phyloP scores from a whole-genome alignment of 2,888 invertebrate genomes.

The Opisthograptis luteolata region DNA sequence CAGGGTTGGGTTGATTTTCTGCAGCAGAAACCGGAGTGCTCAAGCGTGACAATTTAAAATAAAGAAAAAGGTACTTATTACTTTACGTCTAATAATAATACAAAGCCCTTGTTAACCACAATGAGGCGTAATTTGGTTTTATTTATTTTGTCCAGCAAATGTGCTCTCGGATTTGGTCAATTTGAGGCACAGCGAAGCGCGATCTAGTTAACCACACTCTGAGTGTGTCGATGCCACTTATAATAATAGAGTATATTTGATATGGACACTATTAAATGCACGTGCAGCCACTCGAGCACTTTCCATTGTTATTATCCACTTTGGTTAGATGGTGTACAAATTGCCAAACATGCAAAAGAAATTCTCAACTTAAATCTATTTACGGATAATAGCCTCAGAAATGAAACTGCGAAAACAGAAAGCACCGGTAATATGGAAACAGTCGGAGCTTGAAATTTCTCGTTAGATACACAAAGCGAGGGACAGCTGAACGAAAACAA shows the following conservation, averaged over 20 bases:
- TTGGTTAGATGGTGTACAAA: slow-evolving; percentile 15
- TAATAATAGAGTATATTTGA: slow-evolving; percentile 15
- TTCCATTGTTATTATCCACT: slow-evolving; percentile 24
- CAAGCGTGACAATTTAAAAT: slow-evolving; percentile 36
- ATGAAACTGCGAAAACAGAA: slow-evolving; percentile 52
- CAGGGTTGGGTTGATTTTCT: slow-evolving; percentile 31
- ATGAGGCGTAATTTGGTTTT: slow-evolving; percentile 22
- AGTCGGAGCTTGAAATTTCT: slow-evolving; percentile 50
- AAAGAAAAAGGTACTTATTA: slow-evolving; percentile 31
- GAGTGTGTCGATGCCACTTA: slow-evolving; percentile 9
- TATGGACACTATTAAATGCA: slow-evolving; percentile 20
- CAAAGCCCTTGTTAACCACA: slow-evolving; percentile 16
- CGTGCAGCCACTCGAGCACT: slow-evolving; percentile 21
- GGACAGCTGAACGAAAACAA: slow-evolving; percentile 40
- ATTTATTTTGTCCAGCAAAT: slow-evolving; percentile 11
- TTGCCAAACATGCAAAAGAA: slow-evolving; percentile 32
- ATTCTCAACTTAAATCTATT: slow-evolving; percentile 33
- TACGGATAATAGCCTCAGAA: slow-evolving; percentile 33
- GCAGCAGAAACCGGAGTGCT: slow-evolving; percentile 28
- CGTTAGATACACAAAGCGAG: slow-evolving; percentile 49
- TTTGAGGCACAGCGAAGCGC: slow-evolving; percentile 14
- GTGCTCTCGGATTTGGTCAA: slow-evolving; percentile 12
- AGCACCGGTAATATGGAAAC: slow-evolving; percentile 45
- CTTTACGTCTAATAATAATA: slow-evolving; percentile 31
- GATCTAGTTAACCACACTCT: slow-evolving; percentile 8